These are phyloP conservation scores for Oxyteleia sp. DNA, from an alignment of 2,888 invertebrate genomes.

Conservation along the genomic window DNA sequence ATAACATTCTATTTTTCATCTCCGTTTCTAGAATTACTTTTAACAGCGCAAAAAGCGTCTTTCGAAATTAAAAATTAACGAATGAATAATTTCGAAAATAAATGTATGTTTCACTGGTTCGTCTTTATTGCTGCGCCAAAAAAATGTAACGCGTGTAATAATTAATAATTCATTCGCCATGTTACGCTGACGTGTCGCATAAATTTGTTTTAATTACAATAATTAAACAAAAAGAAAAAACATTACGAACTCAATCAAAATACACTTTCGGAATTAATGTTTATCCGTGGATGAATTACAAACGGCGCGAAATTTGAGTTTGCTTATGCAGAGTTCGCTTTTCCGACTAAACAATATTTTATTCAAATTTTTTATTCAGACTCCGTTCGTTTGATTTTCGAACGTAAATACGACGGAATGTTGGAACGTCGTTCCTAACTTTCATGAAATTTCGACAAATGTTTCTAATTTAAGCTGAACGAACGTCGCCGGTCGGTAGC, in stretches of 20 bases:
- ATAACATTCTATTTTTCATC: slow-evolving; percentile 32
- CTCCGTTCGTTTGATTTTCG: background rate
- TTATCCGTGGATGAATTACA: slow-evolving; percentile 1
- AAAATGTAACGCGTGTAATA: slow-evolving; percentile 13
- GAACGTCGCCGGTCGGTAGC: slow-evolving; percentile 28
- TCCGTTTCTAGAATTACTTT: slow-evolving; percentile 35
- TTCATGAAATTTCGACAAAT: slow-evolving; percentile 50
- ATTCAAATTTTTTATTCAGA: background rate
- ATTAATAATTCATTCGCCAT: slow-evolving; percentile 40
- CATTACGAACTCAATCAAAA: slow-evolving; percentile 28
- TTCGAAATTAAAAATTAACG: slow-evolving; percentile 28
- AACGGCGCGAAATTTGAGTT: background rate
- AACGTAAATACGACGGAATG: slow-evolving; percentile 14
- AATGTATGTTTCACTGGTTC: slow-evolving; percentile 4
- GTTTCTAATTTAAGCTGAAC: slow-evolving; percentile 56
- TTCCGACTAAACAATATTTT: background rate
- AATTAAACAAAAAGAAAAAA: slow-evolving; percentile 27
- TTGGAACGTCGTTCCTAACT: slow-evolving; percentile 33
- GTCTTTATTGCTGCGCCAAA: slow-evolving; percentile 18
- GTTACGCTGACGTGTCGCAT: slow-evolving; percentile 17
- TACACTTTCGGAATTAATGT: slow-evolving; percentile 3
- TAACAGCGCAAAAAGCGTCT: slow-evolving; percentile 27
- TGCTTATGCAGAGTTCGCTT: background rate
- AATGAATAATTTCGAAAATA: slow-evolving; percentile 20
- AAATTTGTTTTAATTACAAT: slow-evolving; percentile 52